Evolutionary conservation across 2,797 vertebrate genomes (phyloP).

Genomic region (Vipera ursinii): DNA sequence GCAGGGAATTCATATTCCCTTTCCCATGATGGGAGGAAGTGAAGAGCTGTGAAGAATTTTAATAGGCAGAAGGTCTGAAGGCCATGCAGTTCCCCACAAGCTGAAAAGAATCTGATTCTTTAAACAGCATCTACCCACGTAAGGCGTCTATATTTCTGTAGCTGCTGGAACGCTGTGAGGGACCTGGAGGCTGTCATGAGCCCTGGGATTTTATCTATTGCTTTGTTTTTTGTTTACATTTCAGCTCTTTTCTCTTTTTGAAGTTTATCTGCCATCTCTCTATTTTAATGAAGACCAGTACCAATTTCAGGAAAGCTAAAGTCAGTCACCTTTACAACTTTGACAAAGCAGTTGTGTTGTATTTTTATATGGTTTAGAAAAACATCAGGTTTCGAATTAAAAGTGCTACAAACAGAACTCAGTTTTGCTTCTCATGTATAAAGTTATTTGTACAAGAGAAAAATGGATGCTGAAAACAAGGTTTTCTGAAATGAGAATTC

Average conservation of each 20-base stretch:
- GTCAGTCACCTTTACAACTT: not conserved
- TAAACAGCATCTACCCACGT: not conserved
- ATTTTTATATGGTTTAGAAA: not conserved
- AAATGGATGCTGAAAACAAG: not conserved
- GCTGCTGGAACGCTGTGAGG: not conserved
- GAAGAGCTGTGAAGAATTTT: conserved; percentile 21
- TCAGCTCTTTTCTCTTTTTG: not conserved
- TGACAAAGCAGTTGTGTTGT: not conserved
- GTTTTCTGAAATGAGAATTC: not conserved
- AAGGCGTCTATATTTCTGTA: conserved; percentile 18
- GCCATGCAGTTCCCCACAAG: conserved; percentile 18
- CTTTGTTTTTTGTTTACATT: not conserved
- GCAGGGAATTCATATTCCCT: not conserved
- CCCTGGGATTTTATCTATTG: not conserved
- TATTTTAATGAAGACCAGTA: not conserved
- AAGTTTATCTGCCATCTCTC: not conserved
- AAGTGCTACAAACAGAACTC: not conserved
- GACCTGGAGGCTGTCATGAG: not conserved
- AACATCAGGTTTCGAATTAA: not conserved
- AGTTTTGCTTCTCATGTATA: not conserved
- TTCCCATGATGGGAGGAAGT: not conserved
- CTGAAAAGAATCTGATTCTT: not conserved
- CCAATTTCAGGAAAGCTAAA: not conserved
- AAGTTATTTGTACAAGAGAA: not conserved
- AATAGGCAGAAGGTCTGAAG: conserved; percentile 24